These are phyloP conservation scores for Lasaia peninsularis DNA, from an alignment of 1,140 invertebrate genomes.

Conservation along the genomic window DNA sequence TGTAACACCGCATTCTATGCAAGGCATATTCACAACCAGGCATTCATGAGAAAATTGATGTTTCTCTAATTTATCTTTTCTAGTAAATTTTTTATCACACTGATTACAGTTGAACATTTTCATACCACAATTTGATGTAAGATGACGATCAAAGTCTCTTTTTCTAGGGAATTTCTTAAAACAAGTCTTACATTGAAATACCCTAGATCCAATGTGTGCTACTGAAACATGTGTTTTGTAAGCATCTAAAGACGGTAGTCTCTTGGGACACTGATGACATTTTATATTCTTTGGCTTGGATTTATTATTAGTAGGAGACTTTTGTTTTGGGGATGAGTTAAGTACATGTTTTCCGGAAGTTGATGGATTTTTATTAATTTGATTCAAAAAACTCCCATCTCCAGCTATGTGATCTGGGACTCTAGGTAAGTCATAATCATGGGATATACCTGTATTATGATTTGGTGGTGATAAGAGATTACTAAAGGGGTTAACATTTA, in stretches of 20 bases:
- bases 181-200: conserved; percentile 79
- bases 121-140: conserved; percentile 79
- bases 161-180: conserved; percentile 81
- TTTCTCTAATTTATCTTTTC: conserved; percentile 82
- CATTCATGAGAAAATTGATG: conserved; percentile 81
- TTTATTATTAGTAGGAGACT: conserved; percentile 40
- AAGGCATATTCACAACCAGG: conserved; percentile 73
- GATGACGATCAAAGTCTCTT: conserved; percentile 81
- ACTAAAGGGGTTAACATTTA: conserved; percentile 78
- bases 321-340: conserved; percentile 49
- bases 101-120: conserved; percentile 80
- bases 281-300: conserved; percentile 70
- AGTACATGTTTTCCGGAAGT: conserved; percentile 41
- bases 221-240: conserved; percentile 71
- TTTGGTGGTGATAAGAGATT: conserved; percentile 51
- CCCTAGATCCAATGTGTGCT: conserved; percentile 64
- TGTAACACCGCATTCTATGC: conserved; percentile 76
- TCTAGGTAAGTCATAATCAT: conserved; percentile 63
- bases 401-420: conserved; percentile 76
- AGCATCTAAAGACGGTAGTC: conserved; percentile 71
- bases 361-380: conserved; percentile 52
- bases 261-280: conserved; percentile 76
- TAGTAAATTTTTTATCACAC: conserved; percentile 81
- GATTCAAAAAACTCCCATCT: conserved; percentile 69
- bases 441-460: conserved; percentile 41